Evolutionary conservation across 2,797 vertebrate genomes (phyloP).

Genomic region (Manis crassicaudata): DNA sequence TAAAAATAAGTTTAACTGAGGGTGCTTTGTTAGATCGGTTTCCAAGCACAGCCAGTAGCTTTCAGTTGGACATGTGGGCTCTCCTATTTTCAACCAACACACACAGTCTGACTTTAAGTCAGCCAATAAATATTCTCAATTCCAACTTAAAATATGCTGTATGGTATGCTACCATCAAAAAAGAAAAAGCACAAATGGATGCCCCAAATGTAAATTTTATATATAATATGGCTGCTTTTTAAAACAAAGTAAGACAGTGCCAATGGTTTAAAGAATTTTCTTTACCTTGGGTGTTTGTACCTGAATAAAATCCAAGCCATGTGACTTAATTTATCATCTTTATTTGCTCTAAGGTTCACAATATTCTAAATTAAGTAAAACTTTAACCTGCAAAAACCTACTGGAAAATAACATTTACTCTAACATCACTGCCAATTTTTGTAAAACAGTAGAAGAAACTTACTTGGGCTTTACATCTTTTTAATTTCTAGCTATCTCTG

Average conservation of each 20-base stretch:
- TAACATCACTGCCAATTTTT: not conserved
- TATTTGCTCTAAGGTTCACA: slow-evolving; percentile 40
- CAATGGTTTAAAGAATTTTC: not conserved
- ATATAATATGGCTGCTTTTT: not conserved
- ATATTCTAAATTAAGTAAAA: slow-evolving; percentile 40
- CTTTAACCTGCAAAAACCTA: not conserved
- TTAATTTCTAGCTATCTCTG: not conserved
- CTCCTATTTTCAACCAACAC: not conserved
- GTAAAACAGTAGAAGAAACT: not conserved
- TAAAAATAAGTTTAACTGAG: not conserved
- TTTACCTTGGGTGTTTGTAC: slow-evolving; percentile 15
- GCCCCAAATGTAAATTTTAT: not conserved
- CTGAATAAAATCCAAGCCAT: slow-evolving; percentile 28
- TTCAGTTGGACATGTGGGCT: not conserved
- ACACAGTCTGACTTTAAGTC: not conserved
- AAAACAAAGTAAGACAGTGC: not conserved
- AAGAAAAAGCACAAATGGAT: not conserved
- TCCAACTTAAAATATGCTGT: not conserved
- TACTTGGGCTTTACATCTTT: not conserved
- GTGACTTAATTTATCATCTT: slow-evolving; percentile 28
- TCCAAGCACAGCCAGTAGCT: not conserved
- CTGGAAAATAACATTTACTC: slow-evolving; percentile 20
- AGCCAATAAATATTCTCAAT: slow-evolving; percentile 25
- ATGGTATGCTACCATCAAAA: not conserved
- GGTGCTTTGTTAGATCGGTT: not conserved